Evolutionary conservation across 2,113 vertebrate genomes (phyloP), one percentile per base, ranked within the genome.

Genomic region (Ceyx cyanopectus): DNA sequence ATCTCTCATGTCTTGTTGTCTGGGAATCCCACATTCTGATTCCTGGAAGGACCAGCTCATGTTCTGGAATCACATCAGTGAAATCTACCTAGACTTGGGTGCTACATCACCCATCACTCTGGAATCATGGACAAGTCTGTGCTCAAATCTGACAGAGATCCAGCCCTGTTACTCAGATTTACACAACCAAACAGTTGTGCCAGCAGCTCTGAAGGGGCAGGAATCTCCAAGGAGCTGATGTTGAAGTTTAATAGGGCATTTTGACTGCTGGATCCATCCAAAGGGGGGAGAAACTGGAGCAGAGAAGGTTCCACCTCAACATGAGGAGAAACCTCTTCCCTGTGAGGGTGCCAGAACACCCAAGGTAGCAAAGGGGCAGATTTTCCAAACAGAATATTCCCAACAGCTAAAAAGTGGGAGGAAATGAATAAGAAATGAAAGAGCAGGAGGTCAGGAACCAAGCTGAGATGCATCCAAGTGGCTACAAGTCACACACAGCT

Each of bases 1-100:
- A 75, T 13, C n/a, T 48, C 34, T 51, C 60, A 67, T 18, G 9
- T 10, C 45, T 45, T 1, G 0, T 0, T 14, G 10, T 5, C 1
- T 48, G 23, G 45, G 26, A 86, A 85, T 74, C 3, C 3, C 4
- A 2, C 14, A 11, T 18, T 27, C 63, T 58, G 56, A 60, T 7
- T 67, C 53, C 60, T 70, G 5, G 7, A 75, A 72, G 43, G 24
- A 85, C 6, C 22, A 74, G 14, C 17, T 77, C 29, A 19, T 0
- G 2, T 43, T 81, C 40, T 40, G n/a, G 16, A 82, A 4, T 5
- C 7, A 4, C 48, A 61, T 24, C 40, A 65, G 16, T 22, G 18
- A 40, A 18, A 41, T 26, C 45, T 40, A 82, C 29, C 16, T 40
- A 75, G 15, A 68, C 14, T 65, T 48, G 40, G 23, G 8, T 60